Evolutionary conservation across 2,888 invertebrate genomes (phyloP), one percentile per base, ranked within the genome.

Genomic region (Bombylius discolor): DNA sequence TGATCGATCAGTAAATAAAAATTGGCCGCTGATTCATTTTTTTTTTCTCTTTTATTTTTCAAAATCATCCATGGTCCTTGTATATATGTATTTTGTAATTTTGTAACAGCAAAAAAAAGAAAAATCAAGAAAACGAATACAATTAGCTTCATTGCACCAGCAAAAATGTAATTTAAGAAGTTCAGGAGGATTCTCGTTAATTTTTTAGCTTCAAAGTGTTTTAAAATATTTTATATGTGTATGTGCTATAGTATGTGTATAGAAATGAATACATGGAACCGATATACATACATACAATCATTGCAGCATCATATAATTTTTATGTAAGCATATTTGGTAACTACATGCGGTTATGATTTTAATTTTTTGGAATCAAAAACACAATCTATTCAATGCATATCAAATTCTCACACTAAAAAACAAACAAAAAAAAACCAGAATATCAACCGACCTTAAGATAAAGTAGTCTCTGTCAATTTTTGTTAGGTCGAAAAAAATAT

Each of bases 121-220:
- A n/a, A 51, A 14, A 14, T 51, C 5, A 47, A 52, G 33, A 33
- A 47, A 36, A 31, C 52, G 23, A 23, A 23, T 23, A 23, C 23
- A 23, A 23, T 23, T 23, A 23, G 23, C 23, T 23, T 23, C 23
- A 23, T 23, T 11, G 11, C 11, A 14, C 46, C 46, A 46, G n/a
- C 14, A 46, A 46, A 46, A 46, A 49, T 54, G 54, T 54, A 54
- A 54, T 49, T 14, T 54, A 54, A 54, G 54, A 54, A 44, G 49
- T 36, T 54, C 42, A 36, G 33, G 49, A 54, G 32, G 14, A 23
- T 46, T 46, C 54, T 49, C 44, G 53, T 44, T 53, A 53, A 53
- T 42, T 44, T 44, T 8, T 46, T 5, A 54, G 49, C 32, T 14
- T 34, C 45, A 33, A 53, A 53, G 53, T 54, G 54, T 54, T 54